Evolutionary conservation across 2,888 invertebrate genomes (phyloP).

Genomic region (Orthosia gracilis): DNA sequence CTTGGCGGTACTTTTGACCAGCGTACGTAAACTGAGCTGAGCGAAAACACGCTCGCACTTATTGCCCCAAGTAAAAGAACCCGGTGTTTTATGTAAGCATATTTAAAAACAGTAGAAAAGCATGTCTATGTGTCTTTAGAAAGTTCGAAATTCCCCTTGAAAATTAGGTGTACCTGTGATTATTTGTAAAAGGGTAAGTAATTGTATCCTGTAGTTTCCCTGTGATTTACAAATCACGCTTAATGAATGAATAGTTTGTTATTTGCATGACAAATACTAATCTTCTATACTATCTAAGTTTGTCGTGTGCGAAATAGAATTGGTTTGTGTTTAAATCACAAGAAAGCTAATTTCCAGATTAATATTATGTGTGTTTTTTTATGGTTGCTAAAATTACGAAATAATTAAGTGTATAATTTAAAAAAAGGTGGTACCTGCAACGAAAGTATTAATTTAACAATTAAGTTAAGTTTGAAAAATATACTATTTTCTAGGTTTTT

Average conservation of each 20-base stretch:
- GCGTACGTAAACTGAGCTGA: constrained; percentile 73
- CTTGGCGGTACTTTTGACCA: constrained; percentile 75
- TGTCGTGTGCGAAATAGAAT: constrained; percentile 22
- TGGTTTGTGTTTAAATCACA: constrained; percentile 25
- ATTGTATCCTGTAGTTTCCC: constrained; percentile 80
- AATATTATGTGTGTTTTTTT: constrained; percentile 7
- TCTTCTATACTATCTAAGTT: constrained; percentile 32
- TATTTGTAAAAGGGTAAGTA: constrained; percentile 83
- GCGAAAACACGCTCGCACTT: constrained; percentile 74
- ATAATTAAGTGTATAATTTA: neutral
- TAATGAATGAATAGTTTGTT: constrained; percentile 64
- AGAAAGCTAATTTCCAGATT: constrained; percentile 4
- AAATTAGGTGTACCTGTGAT: constrained; percentile 82
- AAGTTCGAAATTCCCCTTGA: constrained; percentile 76
- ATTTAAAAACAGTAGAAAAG: constrained; percentile 79
- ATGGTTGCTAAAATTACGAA: neutral
- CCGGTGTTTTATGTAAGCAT: constrained; percentile 89
- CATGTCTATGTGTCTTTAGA: constrained; percentile 88
- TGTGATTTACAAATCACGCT: constrained; percentile 60
- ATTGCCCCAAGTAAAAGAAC: constrained; percentile 75
- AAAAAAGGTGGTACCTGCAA: neutral
- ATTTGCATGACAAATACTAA: constrained; percentile 70
- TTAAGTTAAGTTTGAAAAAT: neutral
- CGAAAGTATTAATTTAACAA: neutral
- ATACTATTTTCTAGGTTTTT: neutral